Conservation (phyloP, 2,113 vertebrate species). For the Addax nasomaculatus region DNA sequence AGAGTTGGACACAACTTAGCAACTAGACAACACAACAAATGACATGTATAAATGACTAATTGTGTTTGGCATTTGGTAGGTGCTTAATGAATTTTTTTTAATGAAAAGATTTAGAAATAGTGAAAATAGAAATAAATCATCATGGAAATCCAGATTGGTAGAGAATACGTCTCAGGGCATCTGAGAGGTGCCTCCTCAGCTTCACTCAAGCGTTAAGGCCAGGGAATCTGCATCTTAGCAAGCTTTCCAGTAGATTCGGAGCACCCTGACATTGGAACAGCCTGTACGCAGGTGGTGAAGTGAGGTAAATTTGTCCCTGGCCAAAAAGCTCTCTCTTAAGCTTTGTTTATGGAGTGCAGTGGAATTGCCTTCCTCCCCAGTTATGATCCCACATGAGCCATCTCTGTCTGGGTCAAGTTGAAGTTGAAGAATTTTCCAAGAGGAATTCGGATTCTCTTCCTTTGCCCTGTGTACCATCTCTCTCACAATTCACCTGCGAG, state of each 20-base stretch:
- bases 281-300: background rate
- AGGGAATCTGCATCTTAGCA: background rate
- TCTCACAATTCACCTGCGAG: background rate
- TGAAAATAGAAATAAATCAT: background rate
- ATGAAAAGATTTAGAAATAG: background rate
- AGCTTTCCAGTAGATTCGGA: background rate
- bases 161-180: background rate
- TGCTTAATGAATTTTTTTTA: background rate
- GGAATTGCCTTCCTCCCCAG: background rate
- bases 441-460: background rate
- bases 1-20: background rate
- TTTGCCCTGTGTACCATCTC: background rate
- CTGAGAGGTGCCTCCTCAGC: background rate
- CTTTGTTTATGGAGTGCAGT: background rate
- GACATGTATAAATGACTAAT: background rate
- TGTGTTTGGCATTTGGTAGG: background rate
- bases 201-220: background rate
- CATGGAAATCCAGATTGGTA: background rate
- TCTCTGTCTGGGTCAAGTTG: background rate
- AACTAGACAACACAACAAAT: background rate
- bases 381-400: background rate
- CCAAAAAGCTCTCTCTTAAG: background rate
- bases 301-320: background rate
- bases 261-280: background rate
- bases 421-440: conserved; percentile 1